These are phyloP conservation scores for Drosophila neonasuta DNA, from an alignment of 2,888 invertebrate genomes.

Conservation along the genomic window DNA sequence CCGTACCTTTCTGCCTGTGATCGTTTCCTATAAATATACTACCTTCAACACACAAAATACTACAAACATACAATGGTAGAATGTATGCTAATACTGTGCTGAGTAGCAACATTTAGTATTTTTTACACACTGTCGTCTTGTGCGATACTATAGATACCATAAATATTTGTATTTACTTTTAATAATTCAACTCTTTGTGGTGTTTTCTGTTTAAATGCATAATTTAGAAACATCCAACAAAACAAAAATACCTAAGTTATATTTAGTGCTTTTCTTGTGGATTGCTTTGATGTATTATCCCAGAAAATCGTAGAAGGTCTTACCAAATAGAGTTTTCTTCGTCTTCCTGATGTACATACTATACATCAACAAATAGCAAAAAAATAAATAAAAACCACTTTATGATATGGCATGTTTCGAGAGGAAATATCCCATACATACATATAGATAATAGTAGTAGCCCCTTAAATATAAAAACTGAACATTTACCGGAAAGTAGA, in stretches of 20 bases:
- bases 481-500: conserved; percentile 80
- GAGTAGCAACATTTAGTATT: conserved; percentile 3
- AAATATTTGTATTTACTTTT: not conserved
- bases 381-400: not conserved
- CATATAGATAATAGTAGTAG: conserved; percentile 8
- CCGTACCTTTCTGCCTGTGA: conserved; percentile 5
- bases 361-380: conserved; percentile 4
- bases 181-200: not conserved
- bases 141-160: conserved; percentile 8
- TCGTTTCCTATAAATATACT: conserved; percentile 7
- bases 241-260: conserved; percentile 13
- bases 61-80: not conserved
- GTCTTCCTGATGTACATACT: conserved; percentile 25
- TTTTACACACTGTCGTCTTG: conserved; percentile 10
- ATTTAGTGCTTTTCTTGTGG: conserved; percentile 18
- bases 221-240: conserved; percentile 1
- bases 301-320: conserved; percentile 8
- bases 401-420: conserved; percentile 12
- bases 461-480: conserved; percentile 75
- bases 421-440: conserved; percentile 6
- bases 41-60: not conserved
- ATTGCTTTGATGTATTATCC: conserved; percentile 7
- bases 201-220: conserved; percentile 19
- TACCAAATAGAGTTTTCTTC: conserved; percentile 5
- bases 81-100: conserved; percentile 6